phyloP scores from a whole-genome alignment of 2,888 invertebrate species.

The Tachina lurida region DNA sequence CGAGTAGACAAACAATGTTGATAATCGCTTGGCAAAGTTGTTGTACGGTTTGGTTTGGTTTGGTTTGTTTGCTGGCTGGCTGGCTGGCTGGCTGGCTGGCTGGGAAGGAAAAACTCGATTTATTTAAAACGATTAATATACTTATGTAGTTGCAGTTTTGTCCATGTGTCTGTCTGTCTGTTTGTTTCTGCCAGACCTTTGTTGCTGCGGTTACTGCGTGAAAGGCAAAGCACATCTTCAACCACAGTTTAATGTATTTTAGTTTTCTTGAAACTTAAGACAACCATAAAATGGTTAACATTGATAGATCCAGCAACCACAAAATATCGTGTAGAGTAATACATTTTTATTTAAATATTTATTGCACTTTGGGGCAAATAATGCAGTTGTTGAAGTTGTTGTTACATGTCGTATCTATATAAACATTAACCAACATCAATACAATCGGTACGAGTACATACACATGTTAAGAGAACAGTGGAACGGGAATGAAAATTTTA shows the following conservation, averaged over 20 bases:
- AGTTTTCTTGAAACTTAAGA: conserved; percentile 26
- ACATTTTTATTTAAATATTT: conserved; percentile 44
- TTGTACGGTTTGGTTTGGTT: conserved; percentile 6
- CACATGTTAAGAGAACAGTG: conserved; percentile 19
- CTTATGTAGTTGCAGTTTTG: conserved; percentile 36
- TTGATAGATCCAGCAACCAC: conserved; percentile 14
- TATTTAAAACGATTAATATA: conserved; percentile 61
- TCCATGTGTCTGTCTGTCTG: background rate
- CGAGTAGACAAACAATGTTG: conserved; percentile 58
- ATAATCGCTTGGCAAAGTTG: conserved; percentile 54
- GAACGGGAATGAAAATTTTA: background rate
- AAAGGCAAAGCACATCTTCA: conserved; percentile 41
- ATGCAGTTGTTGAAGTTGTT: conserved; percentile 52
- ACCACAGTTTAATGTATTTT: conserved; percentile 47
- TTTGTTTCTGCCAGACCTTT: conserved; percentile 7
- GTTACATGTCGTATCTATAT: conserved; percentile 29
- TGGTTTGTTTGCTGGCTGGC: background rate
- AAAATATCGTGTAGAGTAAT: conserved; percentile 34
- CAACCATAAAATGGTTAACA: conserved; percentile 49
- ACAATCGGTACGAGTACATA: background rate
- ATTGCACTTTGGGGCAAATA: conserved; percentile 40
- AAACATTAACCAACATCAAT: conserved; percentile 29
- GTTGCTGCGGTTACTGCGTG: conserved; percentile 21
- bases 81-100: background rate
- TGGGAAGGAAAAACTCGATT: background rate